phyloP scores from a whole-genome alignment of 2,113 vertebrate species.

The Thermophis baileyi region DNA sequence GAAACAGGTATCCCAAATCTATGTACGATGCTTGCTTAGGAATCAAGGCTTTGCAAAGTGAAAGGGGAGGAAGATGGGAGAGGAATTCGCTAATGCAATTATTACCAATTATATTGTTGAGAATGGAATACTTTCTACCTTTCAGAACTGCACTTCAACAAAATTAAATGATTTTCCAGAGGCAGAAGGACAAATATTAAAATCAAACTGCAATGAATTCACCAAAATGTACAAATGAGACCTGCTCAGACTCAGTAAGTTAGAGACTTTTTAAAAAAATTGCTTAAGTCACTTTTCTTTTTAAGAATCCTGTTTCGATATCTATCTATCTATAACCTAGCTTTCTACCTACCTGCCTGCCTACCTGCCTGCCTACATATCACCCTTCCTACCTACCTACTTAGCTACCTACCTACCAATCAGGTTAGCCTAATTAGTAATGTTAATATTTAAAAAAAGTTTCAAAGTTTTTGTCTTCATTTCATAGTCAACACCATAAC shows the following conservation, averaged over 20 bases:
- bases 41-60: not conserved
- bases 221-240: not conserved
- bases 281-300: not conserved
- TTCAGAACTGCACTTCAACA: not conserved
- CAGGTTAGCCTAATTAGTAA: constrained; percentile 60
- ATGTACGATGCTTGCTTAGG: not conserved
- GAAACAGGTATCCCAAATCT: not conserved
- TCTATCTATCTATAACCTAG: no score
- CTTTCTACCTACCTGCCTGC: not conserved
- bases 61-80: not conserved
- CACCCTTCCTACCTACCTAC: not conserved
- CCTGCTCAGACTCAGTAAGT: not conserved
- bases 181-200: not conserved
- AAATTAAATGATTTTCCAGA: not conserved
- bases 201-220: not conserved
- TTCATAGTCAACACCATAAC: constrained; percentile 66
- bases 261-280: not conserved
- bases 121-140: not conserved
- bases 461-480: constrained; percentile 74
- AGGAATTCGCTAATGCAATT: not conserved
- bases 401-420: not conserved
- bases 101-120: not conserved
- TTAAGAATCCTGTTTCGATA: not conserved
- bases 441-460: constrained; percentile 57
- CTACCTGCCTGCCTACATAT: not conserved